A percentile compares a stretch with the other conserved stretches of the same genome.
Conservation (phyloP, 2,797 vertebrate species). For the Pempheris klunzingeri region DNA sequence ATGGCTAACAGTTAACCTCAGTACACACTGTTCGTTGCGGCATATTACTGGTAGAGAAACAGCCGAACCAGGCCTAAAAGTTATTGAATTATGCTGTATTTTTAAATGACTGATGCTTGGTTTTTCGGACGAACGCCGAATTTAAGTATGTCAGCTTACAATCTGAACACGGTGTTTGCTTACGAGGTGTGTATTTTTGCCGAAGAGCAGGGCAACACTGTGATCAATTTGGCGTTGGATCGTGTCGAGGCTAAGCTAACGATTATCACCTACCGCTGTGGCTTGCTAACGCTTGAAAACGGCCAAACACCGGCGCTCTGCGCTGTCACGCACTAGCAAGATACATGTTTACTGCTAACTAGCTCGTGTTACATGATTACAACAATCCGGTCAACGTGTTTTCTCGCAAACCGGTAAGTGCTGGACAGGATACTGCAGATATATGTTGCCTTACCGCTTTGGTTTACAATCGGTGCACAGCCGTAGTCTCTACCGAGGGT, state of each 20-base stretch:
- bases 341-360: constrained; percentile 50
- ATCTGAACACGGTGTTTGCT: not conserved
- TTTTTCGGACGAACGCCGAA: not conserved
- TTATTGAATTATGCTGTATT: constrained; percentile 38
- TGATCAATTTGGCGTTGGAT: constrained; percentile 17
- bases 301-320: constrained; percentile 71
- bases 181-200: not conserved
- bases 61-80: constrained; percentile 59
- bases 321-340: constrained; percentile 57
- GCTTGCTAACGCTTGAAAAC: constrained; percentile 61
- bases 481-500: constrained; percentile 54
- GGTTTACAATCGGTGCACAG: constrained; percentile 65
- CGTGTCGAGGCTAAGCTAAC: constrained; percentile 75
- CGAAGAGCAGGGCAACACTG: not conserved
- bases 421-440: constrained; percentile 17
- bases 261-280: constrained; percentile 51
- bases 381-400: not conserved
- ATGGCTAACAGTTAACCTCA: constrained; percentile 26
- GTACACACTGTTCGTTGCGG: constrained; percentile 36
- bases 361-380: constrained; percentile 24
- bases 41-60: constrained; percentile 16
- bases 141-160: not conserved
- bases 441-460: constrained; percentile 72
- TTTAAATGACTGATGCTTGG: not conserved
- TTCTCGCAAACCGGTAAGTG: not conserved